These are phyloP conservation scores for Pardalotus punctatus DNA, from an alignment of 2,113 vertebrate species.

Conservation along the genomic window DNA sequence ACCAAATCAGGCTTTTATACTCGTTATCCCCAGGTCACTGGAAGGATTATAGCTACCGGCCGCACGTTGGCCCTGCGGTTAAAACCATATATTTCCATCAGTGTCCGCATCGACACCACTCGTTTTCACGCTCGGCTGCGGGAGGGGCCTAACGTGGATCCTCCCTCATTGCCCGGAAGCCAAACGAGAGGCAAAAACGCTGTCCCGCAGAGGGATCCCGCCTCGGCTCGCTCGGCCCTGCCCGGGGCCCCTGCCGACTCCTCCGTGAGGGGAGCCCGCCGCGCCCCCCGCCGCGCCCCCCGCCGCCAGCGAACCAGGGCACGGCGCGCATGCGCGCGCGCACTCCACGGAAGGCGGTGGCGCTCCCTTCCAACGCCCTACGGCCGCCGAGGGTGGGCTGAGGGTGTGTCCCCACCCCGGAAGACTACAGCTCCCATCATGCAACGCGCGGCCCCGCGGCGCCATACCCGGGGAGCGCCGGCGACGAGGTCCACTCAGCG, in stretches of 20 bases:
- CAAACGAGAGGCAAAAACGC: accelerated
- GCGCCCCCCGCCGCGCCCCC: accelerated
- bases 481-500: accelerated
- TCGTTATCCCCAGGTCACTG: too few species aligned
- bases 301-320: accelerated
- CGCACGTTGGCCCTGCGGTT: accelerated
- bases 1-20: accelerated
- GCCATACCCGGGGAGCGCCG: accelerated
- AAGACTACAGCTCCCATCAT: background rate
- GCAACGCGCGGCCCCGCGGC: accelerated
- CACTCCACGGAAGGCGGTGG: background rate
- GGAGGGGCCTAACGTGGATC: accelerated
- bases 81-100: background rate
- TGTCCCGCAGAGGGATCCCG: accelerated
- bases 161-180: background rate
- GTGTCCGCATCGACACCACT: accelerated
- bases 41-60: too few species aligned
- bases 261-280: accelerated
- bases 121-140: accelerated
- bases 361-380: accelerated
- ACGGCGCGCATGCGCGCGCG: background rate
- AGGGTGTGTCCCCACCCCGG: accelerated
- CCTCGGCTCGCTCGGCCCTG: accelerated
- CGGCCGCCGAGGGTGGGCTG: accelerated
- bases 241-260: too few species aligned